Evolutionary conservation across 1,140 invertebrate species (phyloP).

Genomic region (Archegozetes longisetosus): DNA sequence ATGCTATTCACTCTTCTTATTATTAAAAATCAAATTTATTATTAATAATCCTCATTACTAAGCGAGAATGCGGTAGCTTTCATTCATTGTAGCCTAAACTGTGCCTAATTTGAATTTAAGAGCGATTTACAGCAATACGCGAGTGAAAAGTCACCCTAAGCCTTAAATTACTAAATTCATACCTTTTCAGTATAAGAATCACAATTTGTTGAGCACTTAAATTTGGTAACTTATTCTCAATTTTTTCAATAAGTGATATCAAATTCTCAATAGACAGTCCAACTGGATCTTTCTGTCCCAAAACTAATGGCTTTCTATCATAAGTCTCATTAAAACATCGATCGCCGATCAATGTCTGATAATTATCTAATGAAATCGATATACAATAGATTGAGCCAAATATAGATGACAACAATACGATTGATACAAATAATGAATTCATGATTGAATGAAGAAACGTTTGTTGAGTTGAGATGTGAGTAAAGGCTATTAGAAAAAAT

Average conservation of each 20-base stretch:
- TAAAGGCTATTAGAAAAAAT: no score
- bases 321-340: constrained; percentile 6
- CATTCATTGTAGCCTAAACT: no score
- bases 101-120: no score
- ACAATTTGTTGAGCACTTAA: not conserved
- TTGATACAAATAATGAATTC: not conserved
- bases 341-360: not conserved
- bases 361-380: not conserved
- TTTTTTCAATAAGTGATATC: constrained; percentile 10
- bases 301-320: not conserved
- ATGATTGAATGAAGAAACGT: not conserved
- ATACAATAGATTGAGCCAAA: not conserved
- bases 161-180: no score
- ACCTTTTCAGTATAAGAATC: not conserved
- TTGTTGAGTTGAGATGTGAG: not conserved
- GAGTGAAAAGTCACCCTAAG: no score
- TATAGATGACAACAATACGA: not conserved
- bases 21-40: no score
- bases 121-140: no score
- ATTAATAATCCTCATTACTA: no score
- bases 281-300: constrained; percentile 9
- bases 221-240: constrained; percentile 3
- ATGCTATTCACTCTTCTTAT: no score
- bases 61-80: no score
- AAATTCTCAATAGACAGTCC: constrained; percentile 10